Evolutionary conservation across 1,140 invertebrate genomes (phyloP), one percentile per base, ranked within the genome.

Genomic region (Euwallacea fornicatus): DNA sequence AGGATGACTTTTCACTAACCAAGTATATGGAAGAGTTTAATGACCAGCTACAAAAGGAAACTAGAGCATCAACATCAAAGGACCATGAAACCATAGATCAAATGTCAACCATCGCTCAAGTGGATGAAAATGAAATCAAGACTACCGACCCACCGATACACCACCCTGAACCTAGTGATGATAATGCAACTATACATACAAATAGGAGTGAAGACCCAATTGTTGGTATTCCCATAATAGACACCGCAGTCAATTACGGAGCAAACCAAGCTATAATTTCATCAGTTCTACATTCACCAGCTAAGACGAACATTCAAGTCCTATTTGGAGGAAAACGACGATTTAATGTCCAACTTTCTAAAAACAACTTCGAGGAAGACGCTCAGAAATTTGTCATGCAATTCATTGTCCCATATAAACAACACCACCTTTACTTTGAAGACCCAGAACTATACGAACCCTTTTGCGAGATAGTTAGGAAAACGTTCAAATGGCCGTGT

Each of bases 401-500:
- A 59, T 71, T 21, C 58, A 41, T 71, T 8, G 46, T 42, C 8
- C 69, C 66, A 6, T 33, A 56, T 16, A 47, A 71, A 8, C 44
- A 55, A 46, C 63, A 73, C 42, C 47, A 71, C 46, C 8, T 69
- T 9, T 69, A 69, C 21, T 73, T 73, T 15, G 72, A 73, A 59
- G 61, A 73, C 15, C 68, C 55, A 0, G 15, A 58, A 42, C 13
- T 42, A 15, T 71, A 66, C 21, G 69, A 73, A 73, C 13, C 15
- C 7, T 66, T 71, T 65, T 47, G 7, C 41, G 42, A 46, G 21
- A 43, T 61, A 15, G 11, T 71, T 2, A 33, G 43, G n/a, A n/a
- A n/a, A 60, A 46, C 65, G 53, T 73, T 73, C 43, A 71, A 66
- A 65, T 33, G 42, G 0, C 41, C 67, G n/a, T 46, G n/a, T n/a